A percentile compares a stretch with the other conserved stretches of the same genome.
Evolutionary conservation across 2,888 invertebrate species (phyloP).

Genomic region (Leucozona laternaria): DNA sequence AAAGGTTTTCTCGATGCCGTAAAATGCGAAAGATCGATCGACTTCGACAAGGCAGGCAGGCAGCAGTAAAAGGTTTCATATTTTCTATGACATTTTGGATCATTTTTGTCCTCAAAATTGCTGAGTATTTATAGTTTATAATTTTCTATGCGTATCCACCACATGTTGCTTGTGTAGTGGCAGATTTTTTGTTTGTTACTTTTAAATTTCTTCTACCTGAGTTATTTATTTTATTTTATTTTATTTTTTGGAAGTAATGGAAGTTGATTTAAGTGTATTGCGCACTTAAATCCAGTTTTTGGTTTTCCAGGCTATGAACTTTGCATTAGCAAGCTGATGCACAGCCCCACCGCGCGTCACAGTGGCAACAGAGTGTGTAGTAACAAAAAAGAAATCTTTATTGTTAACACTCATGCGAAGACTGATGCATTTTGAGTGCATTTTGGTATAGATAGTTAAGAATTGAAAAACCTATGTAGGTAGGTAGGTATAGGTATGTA

Average conservation of each 20-base stretch:
- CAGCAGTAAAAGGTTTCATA: slow-evolving; percentile 2
- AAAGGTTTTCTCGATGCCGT: slow-evolving; percentile 39
- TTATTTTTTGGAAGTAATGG: slow-evolving; percentile 15
- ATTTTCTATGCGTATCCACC: slow-evolving; percentile 16
- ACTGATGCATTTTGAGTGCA: slow-evolving; percentile 34
- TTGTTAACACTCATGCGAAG: slow-evolving; percentile 37
- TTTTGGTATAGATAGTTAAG: background rate
- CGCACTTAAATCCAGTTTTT: slow-evolving; percentile 68
- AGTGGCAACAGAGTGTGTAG: slow-evolving; percentile 13
- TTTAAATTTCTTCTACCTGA: background rate
- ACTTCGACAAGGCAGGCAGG: background rate
- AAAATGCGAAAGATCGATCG: slow-evolving; percentile 50
- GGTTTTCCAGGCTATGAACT: slow-evolving; percentile 54
- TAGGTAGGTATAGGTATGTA: background rate
- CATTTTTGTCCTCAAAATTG: slow-evolving; percentile 1
- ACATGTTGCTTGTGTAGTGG: background rate
- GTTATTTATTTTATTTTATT: background rate
- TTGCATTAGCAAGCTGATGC: slow-evolving; percentile 15
- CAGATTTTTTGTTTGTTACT: background rate
- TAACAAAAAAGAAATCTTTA: slow-evolving; percentile 16
- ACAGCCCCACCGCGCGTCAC: background rate
- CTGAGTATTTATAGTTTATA: background rate
- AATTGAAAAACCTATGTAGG: slow-evolving; percentile 19
- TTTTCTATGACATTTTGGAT: slow-evolving; percentile 16
- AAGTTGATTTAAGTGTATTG: slow-evolving; percentile 36